Percentiles rank a stretch among this genome's conserved stretches.
Evolutionary conservation across 2,888 invertebrate genomes (phyloP).

Genomic region (Apeira syringaria): DNA sequence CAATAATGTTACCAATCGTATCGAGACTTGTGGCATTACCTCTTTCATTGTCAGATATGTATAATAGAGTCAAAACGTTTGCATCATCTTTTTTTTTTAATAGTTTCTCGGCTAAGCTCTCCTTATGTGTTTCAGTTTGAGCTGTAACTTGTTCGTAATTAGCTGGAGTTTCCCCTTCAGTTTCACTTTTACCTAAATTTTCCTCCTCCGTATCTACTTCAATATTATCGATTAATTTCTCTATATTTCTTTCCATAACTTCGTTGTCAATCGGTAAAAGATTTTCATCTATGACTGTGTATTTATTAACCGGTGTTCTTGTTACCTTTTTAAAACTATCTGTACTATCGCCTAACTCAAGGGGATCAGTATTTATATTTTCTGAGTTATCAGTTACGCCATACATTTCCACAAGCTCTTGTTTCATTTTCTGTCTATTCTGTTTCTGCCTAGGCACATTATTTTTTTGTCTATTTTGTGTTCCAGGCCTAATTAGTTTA

Average conservation of each 20-base stretch:
- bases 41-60: conserved; percentile 43
- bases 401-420: neutral
- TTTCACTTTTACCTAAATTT: conserved; percentile 15
- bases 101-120: neutral
- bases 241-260: conserved; percentile 33
- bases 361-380: neutral
- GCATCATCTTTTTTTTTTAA: conserved; percentile 20
- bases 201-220: conserved; percentile 22
- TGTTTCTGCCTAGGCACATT: neutral
- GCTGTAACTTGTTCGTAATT: conserved; percentile 1
- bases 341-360: neutral
- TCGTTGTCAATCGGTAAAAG: conserved; percentile 5
- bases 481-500: neutral
- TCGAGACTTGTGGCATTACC: conserved; percentile 10
- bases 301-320: conserved; percentile 2
- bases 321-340: neutral
- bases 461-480: neutral
- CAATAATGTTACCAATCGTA: conserved; percentile 15
- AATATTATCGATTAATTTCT: conserved; percentile 43
- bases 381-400: neutral
- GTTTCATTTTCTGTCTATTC: neutral
- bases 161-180: neutral
- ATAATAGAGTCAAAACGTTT: conserved; percentile 40
- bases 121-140: neutral
- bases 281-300: conserved; percentile 17